Conservation (phyloP, 2,113 vertebrate genomes). For the Sphyrna mokarran region DNA sequence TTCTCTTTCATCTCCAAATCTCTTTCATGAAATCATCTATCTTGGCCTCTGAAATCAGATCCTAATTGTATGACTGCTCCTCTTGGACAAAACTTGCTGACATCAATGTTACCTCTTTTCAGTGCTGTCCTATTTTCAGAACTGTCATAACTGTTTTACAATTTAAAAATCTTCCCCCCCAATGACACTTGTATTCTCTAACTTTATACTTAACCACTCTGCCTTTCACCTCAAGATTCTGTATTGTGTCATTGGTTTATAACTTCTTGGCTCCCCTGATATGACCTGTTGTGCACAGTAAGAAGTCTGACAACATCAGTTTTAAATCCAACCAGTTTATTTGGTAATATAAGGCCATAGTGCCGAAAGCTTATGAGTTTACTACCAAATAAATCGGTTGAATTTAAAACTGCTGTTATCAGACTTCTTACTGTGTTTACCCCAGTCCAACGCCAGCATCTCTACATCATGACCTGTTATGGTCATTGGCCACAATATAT, state of each 20-base stretch:
- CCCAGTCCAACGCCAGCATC: too few relatives aligned
- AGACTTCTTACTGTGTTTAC: too few relatives aligned
- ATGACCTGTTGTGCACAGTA: too few relatives aligned
- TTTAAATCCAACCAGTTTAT: too few relatives aligned
- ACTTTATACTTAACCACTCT: neutral
- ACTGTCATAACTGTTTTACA: neutral
- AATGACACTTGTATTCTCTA: neutral
- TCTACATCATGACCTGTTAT: too few relatives aligned
- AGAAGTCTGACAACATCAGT: too few relatives aligned
- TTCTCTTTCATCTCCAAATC: neutral
- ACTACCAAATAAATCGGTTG: too few relatives aligned
- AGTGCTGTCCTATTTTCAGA: neutral
- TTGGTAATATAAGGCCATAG: too few relatives aligned
- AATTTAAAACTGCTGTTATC: too few relatives aligned
- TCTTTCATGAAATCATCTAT: neutral
- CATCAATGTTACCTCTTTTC: neutral
- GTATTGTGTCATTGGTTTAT: neutral
- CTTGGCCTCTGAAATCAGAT: neutral
- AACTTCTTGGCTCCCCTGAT: too few relatives aligned
- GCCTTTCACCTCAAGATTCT: neutral
- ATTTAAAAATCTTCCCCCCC: neutral
- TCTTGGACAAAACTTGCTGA: neutral
- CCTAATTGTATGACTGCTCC: neutral
- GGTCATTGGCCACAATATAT: too few relatives aligned
- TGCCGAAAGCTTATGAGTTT: too few relatives aligned